phyloP scores from a whole-genome alignment of 1,140 invertebrate genomes.

The Chymomyza costata region DNA sequence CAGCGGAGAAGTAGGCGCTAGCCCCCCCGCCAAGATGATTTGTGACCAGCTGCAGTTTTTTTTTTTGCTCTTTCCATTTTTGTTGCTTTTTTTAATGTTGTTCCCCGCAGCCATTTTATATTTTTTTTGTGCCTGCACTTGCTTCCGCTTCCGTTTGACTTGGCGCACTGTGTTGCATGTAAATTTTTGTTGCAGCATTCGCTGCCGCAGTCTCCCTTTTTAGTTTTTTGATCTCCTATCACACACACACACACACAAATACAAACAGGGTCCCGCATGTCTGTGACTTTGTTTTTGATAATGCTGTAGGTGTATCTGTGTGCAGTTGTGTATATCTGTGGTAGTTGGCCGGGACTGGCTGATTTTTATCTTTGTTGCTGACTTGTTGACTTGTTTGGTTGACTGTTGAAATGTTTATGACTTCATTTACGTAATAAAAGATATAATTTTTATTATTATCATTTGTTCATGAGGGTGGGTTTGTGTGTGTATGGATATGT shows the following conservation, averaged over 20 bases:
- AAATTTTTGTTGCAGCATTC: constrained; percentile 25
- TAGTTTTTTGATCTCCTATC: constrained; percentile 64
- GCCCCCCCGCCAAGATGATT: constrained; percentile 63
- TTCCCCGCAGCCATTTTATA: constrained; percentile 68
- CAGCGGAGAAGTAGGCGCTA: no score
- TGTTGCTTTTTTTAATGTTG: constrained; percentile 34
- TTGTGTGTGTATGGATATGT: no score
- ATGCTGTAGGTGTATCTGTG: neutral
- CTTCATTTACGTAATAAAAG: constrained; percentile 71
- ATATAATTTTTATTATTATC: constrained; percentile 54
- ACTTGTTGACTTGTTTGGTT: constrained; percentile 66
- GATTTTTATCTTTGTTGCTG: constrained; percentile 67
- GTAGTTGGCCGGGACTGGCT: constrained; percentile 40
- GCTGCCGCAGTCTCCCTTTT: no score
- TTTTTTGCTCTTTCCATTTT: constrained; percentile 13
- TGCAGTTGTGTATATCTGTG: constrained; percentile 8
- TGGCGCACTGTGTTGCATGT: constrained; percentile 52
- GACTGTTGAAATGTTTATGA: constrained; percentile 65
- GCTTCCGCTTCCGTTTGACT: constrained; percentile 59
- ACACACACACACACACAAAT: neutral
- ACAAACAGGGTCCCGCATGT: neutral
- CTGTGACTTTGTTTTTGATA: neutral
- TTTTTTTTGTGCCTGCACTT: constrained; percentile 65
- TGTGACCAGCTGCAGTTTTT: constrained; percentile 66
- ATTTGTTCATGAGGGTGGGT: constrained; percentile 1